These are phyloP conservation scores for Bruchidius siliquastri DNA, from an alignment of 2,888 invertebrate genomes.

Conservation along the genomic window DNA sequence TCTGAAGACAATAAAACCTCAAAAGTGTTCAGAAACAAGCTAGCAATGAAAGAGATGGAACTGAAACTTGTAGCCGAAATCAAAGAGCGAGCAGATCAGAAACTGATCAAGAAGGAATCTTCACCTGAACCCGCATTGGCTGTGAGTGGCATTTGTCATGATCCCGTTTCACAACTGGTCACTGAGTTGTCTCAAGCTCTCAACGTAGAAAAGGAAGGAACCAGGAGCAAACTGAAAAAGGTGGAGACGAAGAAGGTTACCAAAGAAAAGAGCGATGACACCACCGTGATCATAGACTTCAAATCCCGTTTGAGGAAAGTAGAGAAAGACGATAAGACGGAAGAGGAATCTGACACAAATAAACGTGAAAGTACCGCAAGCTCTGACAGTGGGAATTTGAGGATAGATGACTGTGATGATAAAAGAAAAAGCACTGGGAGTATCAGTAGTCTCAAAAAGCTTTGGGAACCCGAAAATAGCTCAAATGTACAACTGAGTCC, in stretches of 20 bases:
- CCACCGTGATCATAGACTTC: constrained; percentile 72
- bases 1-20: constrained; percentile 37
- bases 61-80: constrained; percentile 78
- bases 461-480: constrained; percentile 67
- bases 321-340: constrained; percentile 52
- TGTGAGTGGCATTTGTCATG: constrained; percentile 53
- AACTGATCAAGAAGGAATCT: constrained; percentile 48
- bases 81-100: constrained; percentile 70
- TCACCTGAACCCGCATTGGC: constrained; percentile 49
- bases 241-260: constrained; percentile 62
- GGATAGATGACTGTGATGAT: constrained; percentile 64
- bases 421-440: constrained; percentile 88
- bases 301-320: constrained; percentile 81
- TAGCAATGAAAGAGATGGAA: constrained; percentile 78
- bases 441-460: constrained; percentile 85
- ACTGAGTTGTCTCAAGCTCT: constrained; percentile 82
- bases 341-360: constrained; percentile 37
- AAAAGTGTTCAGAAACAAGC: constrained; percentile 49
- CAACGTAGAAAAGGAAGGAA: constrained; percentile 46
- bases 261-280: constrained; percentile 53
- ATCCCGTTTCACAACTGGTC: constrained; percentile 76
- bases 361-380: constrained; percentile 49
- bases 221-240: constrained; percentile 56
- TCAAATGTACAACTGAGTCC: constrained; percentile 60
- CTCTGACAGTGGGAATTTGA: constrained; percentile 45